Conservation (phyloP, 1,140 invertebrate species). For the Bilobella aurantiaca region DNA sequence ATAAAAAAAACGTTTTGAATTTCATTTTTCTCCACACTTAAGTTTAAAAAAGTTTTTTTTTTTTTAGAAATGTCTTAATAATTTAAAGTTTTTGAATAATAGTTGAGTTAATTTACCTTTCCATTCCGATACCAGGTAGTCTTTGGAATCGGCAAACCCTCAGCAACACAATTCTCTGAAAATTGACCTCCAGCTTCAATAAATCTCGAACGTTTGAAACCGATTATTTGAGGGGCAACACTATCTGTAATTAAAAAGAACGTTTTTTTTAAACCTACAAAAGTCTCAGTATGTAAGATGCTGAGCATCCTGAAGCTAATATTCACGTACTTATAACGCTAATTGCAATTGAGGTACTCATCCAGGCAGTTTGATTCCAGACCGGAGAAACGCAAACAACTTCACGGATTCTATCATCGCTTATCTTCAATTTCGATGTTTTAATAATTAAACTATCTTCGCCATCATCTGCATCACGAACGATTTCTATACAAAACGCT, state of each 20-base stretch:
- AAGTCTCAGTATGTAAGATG: no score
- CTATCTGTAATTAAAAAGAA: neutral
- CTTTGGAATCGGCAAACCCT: conserved; percentile 4
- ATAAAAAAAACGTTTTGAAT: neutral
- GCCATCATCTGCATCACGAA: neutral
- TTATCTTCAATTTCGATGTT: neutral
- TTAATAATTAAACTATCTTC: neutral
- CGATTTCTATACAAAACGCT: neutral
- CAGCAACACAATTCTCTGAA: neutral
- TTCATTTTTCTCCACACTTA: neutral
- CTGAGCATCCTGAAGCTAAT: conserved; percentile 2
- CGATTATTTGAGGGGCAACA: neutral
- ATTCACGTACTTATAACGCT: neutral
- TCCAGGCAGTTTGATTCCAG: conserved; percentile 4
- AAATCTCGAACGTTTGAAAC: neutral
- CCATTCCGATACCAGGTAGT: conserved; percentile 5
- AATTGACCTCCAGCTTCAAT: neutral
- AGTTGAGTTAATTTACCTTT: neutral
- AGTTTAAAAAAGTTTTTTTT: neutral
- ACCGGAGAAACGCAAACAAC: neutral
- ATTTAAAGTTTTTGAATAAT: neutral
- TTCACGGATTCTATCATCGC: neutral
- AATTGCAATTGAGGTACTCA: neutral
- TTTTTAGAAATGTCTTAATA: no score
- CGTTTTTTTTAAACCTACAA: no score